Conservation (phyloP, 2,888 invertebrate genomes). For the Seladonia tumulorum region DNA sequence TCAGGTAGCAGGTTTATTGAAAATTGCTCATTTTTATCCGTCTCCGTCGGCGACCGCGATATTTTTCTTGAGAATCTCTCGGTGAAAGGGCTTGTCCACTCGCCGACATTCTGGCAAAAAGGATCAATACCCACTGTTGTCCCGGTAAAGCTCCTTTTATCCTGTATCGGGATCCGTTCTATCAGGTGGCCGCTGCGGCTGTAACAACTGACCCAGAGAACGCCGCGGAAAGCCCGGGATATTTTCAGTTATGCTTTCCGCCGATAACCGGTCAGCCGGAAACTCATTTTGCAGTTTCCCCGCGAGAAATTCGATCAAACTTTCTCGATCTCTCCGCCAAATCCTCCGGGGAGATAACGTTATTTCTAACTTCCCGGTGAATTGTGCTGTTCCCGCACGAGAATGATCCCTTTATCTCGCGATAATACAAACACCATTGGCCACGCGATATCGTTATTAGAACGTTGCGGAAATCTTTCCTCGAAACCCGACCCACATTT, state of each 20-base stretch:
- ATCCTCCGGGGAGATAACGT: constrained; percentile 50
- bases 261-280: constrained; percentile 18
- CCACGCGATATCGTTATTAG: not conserved
- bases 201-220: constrained; percentile 45
- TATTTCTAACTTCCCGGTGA: constrained; percentile 53
- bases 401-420: constrained; percentile 25
- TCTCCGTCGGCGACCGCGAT: constrained; percentile 5
- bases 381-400: not conserved
- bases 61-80: constrained; percentile 46
- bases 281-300: constrained; percentile 49
- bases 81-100: constrained; percentile 40
- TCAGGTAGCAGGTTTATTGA: not conserved
- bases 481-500: too few relatives aligned
- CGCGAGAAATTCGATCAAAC: constrained; percentile 65
- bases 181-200: constrained; percentile 51
- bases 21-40: not conserved
- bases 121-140: constrained; percentile 66
- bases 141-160: constrained; percentile 62
- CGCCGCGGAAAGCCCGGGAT: constrained; percentile 22
- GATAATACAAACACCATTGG: constrained; percentile 27
- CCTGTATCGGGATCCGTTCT: constrained; percentile 59
- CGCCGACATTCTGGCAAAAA: constrained; percentile 46
- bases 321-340: constrained; percentile 56
- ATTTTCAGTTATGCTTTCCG: constrained; percentile 47
- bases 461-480: not conserved